Base-by-base conservation (phyloP, 2,113 vertebrate species). In the Sinocyclocheilus rhinocerous region DNA sequence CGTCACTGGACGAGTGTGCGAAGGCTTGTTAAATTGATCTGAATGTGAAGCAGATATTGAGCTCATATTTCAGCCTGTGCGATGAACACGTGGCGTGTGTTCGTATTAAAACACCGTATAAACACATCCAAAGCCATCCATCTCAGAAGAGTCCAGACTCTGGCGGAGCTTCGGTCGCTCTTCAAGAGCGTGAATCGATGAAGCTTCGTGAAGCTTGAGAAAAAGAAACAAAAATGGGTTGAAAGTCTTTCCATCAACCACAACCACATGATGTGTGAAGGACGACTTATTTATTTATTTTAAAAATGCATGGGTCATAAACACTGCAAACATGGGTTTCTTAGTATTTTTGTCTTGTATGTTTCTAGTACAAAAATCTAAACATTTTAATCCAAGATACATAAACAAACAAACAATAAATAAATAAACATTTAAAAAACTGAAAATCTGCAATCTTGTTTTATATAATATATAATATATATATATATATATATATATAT, bases 1-100 rank as follows among this genome's bases (percentile, higher is more conserved):
- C 76, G 88, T 90, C 87, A 89, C 78, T 61, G 87, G 83, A 90
- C 85, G 89, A 86, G 89, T 90, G 83, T n/a, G 67, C 84, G 86
- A 89, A 88, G 81, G 81, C 55, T 86, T 87, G 82, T 88, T 84
- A 76, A 72, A 90, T 75, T 73, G 81, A 88, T 87, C 77, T 76
- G 81, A 86, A 86, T 42, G 50, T 86, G 80, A 86, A 84, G 86
- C 76, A 65, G 76, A 79, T 84, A 89, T 89, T 84, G 82, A 89
- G 69, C 79, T 65, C 75, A 85, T 85, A 67, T 89, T 69, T 79
- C 77, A 84, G 70, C 18, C 72, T 80, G 65, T 78, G 85, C 33
- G 88, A 4, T 67, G 73, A 20, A 36, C 16, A 24, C 11, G 48
- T 50, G 48, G 2, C 0, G 22, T 70, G 73, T 50, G 75, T 84